Evolutionary conservation across 30 jellyfish, hydroid and myxozoan genomes (phyloP).

Genomic region (Nemopilema nomurai): DNA sequence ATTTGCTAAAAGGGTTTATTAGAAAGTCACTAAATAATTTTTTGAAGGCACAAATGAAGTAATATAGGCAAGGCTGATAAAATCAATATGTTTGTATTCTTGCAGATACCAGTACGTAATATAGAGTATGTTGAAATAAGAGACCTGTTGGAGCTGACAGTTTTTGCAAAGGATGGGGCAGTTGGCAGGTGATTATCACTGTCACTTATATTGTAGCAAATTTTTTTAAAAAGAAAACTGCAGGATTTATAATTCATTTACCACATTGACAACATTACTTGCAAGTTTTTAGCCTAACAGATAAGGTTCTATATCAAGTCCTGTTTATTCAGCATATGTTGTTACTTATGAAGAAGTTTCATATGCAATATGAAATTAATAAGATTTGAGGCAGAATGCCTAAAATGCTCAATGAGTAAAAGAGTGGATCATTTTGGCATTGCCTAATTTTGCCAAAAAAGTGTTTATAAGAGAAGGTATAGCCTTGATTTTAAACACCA

Average conservation of each 20-base stretch:
- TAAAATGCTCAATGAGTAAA: too few species aligned
- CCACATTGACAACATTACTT: background rate
- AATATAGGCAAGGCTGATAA: background rate
- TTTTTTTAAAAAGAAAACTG: too few species aligned
- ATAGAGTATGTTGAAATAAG: constrained; percentile 92
- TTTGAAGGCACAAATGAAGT: too few species aligned
- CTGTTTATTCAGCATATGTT: background rate
- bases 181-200: background rate
- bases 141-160: constrained; percentile 74
- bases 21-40: too few species aligned
- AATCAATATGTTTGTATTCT: background rate
- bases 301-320: background rate
- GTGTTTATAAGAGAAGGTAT: too few species aligned
- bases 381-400: too few species aligned
- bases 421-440: too few species aligned
- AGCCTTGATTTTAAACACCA: too few species aligned
- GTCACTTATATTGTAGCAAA: background rate
- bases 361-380: too few species aligned
- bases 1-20: too few species aligned
- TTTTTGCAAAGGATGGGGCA: constrained; percentile 86
- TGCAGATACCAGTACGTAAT: constrained; percentile 69
- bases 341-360: background rate
- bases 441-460: too few species aligned
- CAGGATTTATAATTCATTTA: background rate
- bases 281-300: background rate